phyloP scores from a whole-genome alignment of 23 tunicate genomes.

The Aplidium turbinatum region DNA sequence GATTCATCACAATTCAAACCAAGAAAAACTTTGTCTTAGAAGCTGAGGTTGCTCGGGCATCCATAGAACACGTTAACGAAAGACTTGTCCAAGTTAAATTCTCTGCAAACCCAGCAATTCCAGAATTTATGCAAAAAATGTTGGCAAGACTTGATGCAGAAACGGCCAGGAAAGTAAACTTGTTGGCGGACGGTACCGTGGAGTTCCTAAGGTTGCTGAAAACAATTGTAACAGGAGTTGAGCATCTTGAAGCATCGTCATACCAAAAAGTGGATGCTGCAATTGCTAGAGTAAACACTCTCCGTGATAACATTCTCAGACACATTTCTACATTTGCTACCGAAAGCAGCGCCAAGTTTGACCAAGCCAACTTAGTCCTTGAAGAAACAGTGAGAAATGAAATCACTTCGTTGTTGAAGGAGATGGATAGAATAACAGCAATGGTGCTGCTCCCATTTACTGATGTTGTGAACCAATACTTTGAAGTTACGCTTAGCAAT shows the following conservation, averaged over 20 bases:
- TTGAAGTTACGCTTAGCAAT: conserved; percentile 13
- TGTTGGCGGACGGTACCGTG: conserved; percentile 47
- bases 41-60: conserved; percentile 34
- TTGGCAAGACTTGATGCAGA: conserved; percentile 38
- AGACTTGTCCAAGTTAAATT: conserved; percentile 53
- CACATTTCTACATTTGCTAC: conserved; percentile 15
- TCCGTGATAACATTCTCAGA: neutral
- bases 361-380: neutral
- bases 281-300: conserved; percentile 22
- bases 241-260: conserved; percentile 3
- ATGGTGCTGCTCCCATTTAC: conserved; percentile 49
- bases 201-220: conserved; percentile 39
- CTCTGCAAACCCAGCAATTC: conserved; percentile 43
- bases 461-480: conserved; percentile 47
- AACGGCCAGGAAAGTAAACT: conserved; percentile 53
- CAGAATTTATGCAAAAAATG: conserved; percentile 27
- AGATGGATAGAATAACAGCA: conserved; percentile 7
- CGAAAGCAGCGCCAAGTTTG: conserved; percentile 16
- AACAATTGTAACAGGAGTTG: conserved; percentile 44
- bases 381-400: conserved; percentile 28
- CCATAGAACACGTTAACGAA: conserved; percentile 40
- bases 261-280: conserved; percentile 20
- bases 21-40: conserved; percentile 41
- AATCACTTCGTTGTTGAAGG: neutral
- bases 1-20: conserved; percentile 33